These are phyloP conservation scores for Machimus atricapillus DNA, from an alignment of 2,888 invertebrate species.

Conservation along the genomic window DNA sequence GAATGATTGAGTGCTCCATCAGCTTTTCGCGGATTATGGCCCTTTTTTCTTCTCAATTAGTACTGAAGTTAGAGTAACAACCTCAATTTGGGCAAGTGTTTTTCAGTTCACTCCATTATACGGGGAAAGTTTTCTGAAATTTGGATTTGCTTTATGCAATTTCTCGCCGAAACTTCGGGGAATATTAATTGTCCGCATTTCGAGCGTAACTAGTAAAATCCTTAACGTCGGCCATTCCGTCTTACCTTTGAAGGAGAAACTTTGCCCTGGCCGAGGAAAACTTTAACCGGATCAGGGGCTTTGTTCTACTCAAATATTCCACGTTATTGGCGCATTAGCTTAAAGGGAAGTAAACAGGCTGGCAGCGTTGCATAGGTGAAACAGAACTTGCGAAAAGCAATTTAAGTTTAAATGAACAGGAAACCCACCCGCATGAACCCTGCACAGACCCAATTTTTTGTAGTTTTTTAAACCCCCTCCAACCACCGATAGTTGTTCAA, in stretches of 20 bases:
- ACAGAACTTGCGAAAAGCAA: slow-evolving; percentile 16
- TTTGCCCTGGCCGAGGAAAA: background rate
- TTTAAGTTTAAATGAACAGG: slow-evolving; percentile 17
- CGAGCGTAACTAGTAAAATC: background rate
- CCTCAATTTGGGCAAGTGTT: background rate
- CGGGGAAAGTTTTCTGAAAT: background rate
- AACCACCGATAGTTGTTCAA: background rate
- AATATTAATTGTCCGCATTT: background rate
- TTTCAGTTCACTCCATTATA: background rate
- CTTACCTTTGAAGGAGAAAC: background rate
- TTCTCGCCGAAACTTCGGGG: background rate
- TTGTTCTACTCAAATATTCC: slow-evolving; percentile 4
- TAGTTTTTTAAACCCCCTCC: background rate
- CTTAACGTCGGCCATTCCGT: background rate
- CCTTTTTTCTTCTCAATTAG: background rate
- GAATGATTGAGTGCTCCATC: background rate
- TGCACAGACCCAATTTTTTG: background rate
- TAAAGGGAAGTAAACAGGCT: background rate
- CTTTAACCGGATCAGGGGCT: background rate
- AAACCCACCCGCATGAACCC: background rate
- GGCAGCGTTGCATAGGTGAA: background rate
- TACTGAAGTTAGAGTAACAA: background rate
- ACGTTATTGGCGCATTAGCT: slow-evolving; percentile 12
- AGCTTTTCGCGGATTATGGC: background rate
- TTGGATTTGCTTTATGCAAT: background rate